Percentiles rank a stretch among this genome's conserved stretches.
Conservation (phyloP, 2,888 invertebrate genomes). For the Molorchus minor region DNA sequence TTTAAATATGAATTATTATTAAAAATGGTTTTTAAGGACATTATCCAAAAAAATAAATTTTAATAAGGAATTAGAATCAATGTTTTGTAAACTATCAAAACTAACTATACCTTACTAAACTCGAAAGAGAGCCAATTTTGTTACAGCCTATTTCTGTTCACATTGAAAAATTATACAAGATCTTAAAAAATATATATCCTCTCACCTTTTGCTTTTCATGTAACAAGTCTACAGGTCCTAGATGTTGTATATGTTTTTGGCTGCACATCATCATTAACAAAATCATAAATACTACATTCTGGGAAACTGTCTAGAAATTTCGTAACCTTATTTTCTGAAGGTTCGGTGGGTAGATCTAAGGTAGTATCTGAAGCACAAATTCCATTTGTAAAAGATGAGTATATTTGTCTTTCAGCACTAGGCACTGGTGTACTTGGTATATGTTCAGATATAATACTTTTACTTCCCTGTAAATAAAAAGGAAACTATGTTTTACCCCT, state of each 20-base stretch:
- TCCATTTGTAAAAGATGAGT: too few relatives aligned
- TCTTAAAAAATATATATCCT: conserved; percentile 1
- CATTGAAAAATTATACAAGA: conserved; percentile 8
- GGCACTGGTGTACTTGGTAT: conserved; percentile 1
- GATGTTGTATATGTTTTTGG: conserved; percentile 7
- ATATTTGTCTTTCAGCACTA: background rate
- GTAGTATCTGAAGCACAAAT: background rate
- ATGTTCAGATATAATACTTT: too few relatives aligned
- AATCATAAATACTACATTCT: conserved; percentile 12
- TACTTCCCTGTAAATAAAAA: too few relatives aligned
- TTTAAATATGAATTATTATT: too few relatives aligned
- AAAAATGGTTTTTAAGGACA: too few relatives aligned
- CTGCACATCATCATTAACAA: conserved; percentile 5
- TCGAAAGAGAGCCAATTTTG: conserved; percentile 4
- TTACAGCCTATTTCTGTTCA: conserved; percentile 1
- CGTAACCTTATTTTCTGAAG: background rate
- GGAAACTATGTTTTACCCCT: too few relatives aligned
- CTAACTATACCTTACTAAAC: too few relatives aligned
- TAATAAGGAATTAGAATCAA: too few relatives aligned
- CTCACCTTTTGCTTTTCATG: conserved; percentile 13
- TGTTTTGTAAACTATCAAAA: too few relatives aligned
- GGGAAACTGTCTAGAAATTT: conserved; percentile 6
- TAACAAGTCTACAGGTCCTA: conserved; percentile 6
- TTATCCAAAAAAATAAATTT: too few relatives aligned
- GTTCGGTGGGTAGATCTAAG: background rate